Conservation (phyloP, 2,113 vertebrate species). For the Tychaedon coryphoeus region DNA sequence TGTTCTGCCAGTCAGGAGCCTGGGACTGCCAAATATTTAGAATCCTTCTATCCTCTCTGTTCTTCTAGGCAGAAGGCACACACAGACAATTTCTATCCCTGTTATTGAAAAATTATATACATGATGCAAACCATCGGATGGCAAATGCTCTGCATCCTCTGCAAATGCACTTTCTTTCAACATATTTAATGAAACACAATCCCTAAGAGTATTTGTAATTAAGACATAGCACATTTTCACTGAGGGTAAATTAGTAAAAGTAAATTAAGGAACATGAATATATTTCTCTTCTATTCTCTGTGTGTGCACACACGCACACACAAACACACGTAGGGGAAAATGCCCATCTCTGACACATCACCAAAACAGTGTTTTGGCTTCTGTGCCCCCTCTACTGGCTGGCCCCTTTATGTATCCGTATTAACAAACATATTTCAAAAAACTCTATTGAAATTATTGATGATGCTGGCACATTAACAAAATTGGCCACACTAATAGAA, state of each 20-base stretch:
- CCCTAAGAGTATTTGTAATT: background rate
- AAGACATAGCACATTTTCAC: background rate
- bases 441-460: background rate
- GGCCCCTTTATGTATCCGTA: background rate
- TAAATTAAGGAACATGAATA: background rate
- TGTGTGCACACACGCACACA: background rate
- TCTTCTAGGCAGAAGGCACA: accelerated
- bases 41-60: background rate
- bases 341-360: background rate
- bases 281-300: background rate
- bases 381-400: constrained; percentile 50
- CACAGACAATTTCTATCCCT: background rate
- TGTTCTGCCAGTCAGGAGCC: background rate
- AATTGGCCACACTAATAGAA: background rate
- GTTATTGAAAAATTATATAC: background rate
- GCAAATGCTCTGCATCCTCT: background rate
- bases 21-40: background rate
- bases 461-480: background rate
- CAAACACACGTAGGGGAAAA: background rate
- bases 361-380: background rate
- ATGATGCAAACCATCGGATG: background rate
- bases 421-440: background rate
- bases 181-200: background rate
- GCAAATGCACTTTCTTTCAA: background rate
- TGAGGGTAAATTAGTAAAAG: constrained; percentile 2